phyloP scores from a whole-genome alignment of 2,888 invertebrate species.

The Drosophila meridiana region DNA sequence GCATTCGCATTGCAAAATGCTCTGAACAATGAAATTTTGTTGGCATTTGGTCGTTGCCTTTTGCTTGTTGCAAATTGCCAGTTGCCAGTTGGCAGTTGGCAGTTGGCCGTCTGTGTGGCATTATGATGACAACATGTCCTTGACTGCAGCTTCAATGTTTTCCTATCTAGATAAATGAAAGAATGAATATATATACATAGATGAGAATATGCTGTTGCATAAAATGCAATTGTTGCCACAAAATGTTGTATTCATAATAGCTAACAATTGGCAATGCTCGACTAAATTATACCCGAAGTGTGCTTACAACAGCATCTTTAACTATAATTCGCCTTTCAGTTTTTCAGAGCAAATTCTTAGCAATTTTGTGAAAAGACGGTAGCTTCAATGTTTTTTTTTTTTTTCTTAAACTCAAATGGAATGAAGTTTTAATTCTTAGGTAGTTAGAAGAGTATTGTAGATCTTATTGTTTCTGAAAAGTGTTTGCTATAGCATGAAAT shows the following conservation, averaged over 20 bases:
- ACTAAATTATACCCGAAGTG: background rate
- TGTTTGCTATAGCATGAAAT: too few relatives aligned
- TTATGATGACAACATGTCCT: constrained; percentile 60
- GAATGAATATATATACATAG: background rate
- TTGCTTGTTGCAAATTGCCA: constrained; percentile 30
- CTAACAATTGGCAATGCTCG: constrained; percentile 1
- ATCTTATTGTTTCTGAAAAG: too few relatives aligned
- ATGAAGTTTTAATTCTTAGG: too few relatives aligned
- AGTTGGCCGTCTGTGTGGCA: constrained; percentile 34
- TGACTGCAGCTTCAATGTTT: constrained; percentile 19
- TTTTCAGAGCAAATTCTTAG: background rate
- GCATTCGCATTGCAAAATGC: constrained; percentile 38
- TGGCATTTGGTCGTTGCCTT: constrained; percentile 29
- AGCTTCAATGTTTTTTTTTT: too few relatives aligned
- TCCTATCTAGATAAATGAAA: constrained; percentile 26
- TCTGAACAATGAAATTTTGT: constrained; percentile 58
- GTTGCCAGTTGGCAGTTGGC: constrained; percentile 9
- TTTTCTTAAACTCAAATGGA: too few relatives aligned
- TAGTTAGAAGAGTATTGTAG: too few relatives aligned
- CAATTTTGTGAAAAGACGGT: background rate
- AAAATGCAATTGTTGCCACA: constrained; percentile 23
- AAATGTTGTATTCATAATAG: constrained; percentile 12
- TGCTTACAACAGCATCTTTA: background rate
- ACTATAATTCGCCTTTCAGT: background rate
- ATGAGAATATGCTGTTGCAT: constrained; percentile 5